Evolutionary conservation across 2,113 vertebrate species (phyloP).

Genomic region (Malurus cyaneus): DNA sequence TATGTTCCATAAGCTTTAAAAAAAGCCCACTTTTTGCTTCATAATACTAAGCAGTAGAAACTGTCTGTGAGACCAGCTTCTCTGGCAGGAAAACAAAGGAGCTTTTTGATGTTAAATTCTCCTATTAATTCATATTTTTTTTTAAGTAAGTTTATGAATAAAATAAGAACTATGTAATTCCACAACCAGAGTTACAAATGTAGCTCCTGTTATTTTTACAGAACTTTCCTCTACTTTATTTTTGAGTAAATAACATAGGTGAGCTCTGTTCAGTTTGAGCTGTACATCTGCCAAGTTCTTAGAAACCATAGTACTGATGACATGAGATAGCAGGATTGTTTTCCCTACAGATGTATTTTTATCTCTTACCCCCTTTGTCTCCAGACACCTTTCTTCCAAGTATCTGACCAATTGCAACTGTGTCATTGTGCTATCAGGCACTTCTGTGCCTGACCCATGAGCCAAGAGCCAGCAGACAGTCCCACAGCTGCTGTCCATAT

Average conservation of each 20-base stretch:
- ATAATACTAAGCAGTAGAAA: background rate
- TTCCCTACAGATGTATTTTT: background rate
- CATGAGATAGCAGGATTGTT: background rate
- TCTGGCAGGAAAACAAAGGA: background rate
- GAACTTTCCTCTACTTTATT: background rate
- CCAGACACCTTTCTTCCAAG: background rate
- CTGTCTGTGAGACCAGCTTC: accelerated
- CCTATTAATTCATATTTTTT: background rate
- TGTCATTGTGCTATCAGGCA: accelerated
- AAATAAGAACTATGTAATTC: background rate
- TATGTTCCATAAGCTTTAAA: background rate
- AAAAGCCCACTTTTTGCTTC: background rate
- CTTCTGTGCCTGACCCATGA: background rate
- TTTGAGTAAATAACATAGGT: background rate
- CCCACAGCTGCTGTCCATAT: background rate
- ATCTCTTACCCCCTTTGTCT: background rate
- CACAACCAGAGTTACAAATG: background rate
- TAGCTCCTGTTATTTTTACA: background rate
- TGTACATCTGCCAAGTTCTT: background rate
- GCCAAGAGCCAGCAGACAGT: background rate
- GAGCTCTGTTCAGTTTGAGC: background rate
- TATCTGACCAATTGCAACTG: background rate
- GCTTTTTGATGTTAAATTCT: background rate
- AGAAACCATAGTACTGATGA: accelerated
- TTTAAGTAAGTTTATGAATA: background rate